phyloP scores from a whole-genome alignment of 2,888 invertebrate species.

The Ligdia adustata region DNA sequence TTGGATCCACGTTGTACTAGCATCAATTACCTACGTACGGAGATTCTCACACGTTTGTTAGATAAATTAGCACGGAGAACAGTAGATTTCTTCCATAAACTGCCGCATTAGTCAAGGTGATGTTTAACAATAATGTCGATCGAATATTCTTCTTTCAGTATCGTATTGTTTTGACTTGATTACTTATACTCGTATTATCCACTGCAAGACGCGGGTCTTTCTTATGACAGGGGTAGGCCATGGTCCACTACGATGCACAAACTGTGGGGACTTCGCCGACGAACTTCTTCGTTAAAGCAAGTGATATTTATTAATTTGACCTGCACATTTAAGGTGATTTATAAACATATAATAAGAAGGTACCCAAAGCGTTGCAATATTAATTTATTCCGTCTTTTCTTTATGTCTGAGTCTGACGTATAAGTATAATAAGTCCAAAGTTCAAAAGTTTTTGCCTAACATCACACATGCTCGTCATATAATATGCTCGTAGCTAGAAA shows the following conservation, averaged over 20 bases:
- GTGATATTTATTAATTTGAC: too few species aligned
- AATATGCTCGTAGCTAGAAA: background rate
- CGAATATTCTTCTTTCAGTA: too few species aligned
- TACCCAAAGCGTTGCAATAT: too few species aligned
- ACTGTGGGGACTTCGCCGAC: too few species aligned
- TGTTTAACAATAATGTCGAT: background rate
- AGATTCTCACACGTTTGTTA: conserved; percentile 15
- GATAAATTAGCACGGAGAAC: conserved; percentile 7
- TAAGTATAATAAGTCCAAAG: conserved; percentile 8
- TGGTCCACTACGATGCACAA: too few species aligned
- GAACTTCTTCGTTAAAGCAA: too few species aligned
- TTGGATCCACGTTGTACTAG: conserved; percentile 16
- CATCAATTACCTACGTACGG: conserved; percentile 1
- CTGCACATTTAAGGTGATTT: background rate
- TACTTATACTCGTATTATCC: too few species aligned
- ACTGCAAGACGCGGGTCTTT: too few species aligned
- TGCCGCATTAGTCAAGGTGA: background rate
- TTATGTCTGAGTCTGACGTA: background rate
- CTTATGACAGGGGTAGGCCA: too few species aligned
- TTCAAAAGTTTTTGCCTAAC: conserved; percentile 14
- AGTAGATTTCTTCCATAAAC: conserved; percentile 2
- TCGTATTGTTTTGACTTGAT: too few species aligned
- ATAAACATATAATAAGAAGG: background rate
- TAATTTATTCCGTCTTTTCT: too few species aligned
- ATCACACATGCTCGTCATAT: conserved; percentile 2